Base-by-base conservation (phyloP, 2,888 invertebrate species). In the Linnaemya tessellans region DNA sequence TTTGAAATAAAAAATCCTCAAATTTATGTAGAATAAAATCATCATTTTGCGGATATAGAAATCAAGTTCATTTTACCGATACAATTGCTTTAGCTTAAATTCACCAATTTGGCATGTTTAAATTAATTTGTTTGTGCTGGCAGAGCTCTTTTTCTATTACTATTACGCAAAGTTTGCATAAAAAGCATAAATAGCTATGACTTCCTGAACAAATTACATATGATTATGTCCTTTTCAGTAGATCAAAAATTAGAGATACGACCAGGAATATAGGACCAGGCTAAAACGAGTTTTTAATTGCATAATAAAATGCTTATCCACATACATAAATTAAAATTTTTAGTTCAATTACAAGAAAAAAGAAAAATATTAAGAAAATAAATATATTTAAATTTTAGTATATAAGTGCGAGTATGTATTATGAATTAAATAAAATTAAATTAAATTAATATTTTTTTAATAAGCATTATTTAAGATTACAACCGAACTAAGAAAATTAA, bases 261-360 rank as follows among this genome's bases (percentile, higher is more conserved):
- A 56, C 13, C 43, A 49, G 22, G 18, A 68, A 41, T 71, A 78
- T 60, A 68, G 79, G 79, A 84, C 68, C 79, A 84, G 67, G 49
- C 77, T 11, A 58, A 74, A 83, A 67, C 1, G n/a, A n/a, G 62
- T 38, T 67, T 41, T 35, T 77, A 75, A 77, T 46, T n/a, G 35
- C 70, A 58, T 56, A 64, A 20, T 65, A 20, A 41, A 10, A 41
- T 20, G 30, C 30, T 30, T 3, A 5, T 30, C 3, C 18, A 56
- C 35, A 38, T 58, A 54, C 9, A 78, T 60, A 64, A 22, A 60
- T 25, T n/a, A n/a, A 68, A 41, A 60, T 70, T 58, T 81, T 62
- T 54, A 75, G 30, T 70, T 51, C 13, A 49, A 18, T 46, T 11
- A 49, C 11, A 60, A 51, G 10, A 78, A 43, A 30, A 13, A 41